These are phyloP conservation scores for Egretta garzetta DNA, from an alignment of 2,113 vertebrate species.

Conservation along the genomic window DNA sequence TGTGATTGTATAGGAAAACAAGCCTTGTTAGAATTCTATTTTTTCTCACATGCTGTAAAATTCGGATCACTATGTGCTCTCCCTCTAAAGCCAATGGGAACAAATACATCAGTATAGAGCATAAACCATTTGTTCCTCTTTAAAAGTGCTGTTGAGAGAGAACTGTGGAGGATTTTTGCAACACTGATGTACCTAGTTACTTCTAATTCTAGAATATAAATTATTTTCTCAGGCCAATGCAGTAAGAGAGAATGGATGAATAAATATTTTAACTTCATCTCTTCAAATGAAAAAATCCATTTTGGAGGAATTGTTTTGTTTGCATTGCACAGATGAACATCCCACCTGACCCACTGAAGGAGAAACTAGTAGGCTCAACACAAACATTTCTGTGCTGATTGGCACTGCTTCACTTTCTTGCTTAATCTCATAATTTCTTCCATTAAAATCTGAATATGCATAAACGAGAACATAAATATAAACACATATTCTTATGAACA, in stretches of 20 bases:
- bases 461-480: background rate
- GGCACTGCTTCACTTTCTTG: background rate
- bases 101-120: background rate
- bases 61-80: background rate
- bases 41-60: background rate
- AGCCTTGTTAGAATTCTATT: background rate
- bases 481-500: background rate
- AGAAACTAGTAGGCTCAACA: background rate
- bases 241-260: background rate
- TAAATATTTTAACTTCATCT: background rate
- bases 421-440: background rate
- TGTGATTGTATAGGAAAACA: background rate
- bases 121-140: background rate
- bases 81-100: background rate
- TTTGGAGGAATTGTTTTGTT: background rate
- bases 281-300: background rate
- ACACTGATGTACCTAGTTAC: background rate
- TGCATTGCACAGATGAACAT: background rate
- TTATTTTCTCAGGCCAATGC: background rate
- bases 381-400: background rate
- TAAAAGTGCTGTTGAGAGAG: background rate
- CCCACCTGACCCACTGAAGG: background rate
- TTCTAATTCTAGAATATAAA: background rate
- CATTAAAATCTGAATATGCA: background rate
- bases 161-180: background rate